Evolutionary conservation across 1,140 invertebrate species (phyloP).

Genomic region (Aricia agestis): DNA sequence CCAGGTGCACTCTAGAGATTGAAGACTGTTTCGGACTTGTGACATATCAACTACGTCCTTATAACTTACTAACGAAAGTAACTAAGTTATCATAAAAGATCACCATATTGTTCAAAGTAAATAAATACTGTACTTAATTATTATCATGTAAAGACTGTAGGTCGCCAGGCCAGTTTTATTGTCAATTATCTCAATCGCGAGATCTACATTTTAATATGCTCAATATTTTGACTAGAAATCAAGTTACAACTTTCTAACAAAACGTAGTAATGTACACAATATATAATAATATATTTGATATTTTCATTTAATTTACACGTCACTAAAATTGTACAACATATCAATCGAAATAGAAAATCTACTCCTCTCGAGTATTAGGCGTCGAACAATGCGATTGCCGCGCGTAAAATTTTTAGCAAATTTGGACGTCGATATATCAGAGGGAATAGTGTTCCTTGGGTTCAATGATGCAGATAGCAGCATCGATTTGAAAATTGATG

Average conservation of each 20-base stretch:
- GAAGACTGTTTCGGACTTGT: background rate
- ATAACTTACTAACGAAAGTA: conserved; percentile 34
- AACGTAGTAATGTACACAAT: conserved; percentile 70
- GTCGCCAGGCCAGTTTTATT: conserved; percentile 67
- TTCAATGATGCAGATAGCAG: background rate
- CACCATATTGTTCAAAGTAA: conserved; percentile 40
- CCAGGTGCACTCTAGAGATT: background rate
- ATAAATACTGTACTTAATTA: conserved; percentile 64
- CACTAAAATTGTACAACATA: conserved; percentile 65
- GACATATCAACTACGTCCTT: conserved; percentile 4
- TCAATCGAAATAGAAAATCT: conserved; percentile 52
- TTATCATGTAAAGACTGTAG: conserved; percentile 41
- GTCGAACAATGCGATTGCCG: background rate
- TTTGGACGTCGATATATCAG: background rate
- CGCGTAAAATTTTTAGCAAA: background rate
- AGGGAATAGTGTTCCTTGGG: background rate
- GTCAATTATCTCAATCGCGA: conserved; percentile 66
- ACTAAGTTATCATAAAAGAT: conserved; percentile 33
- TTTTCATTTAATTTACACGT: conserved; percentile 65
- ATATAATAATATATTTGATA: conserved; percentile 43
- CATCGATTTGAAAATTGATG: too few species aligned
- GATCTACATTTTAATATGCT: conserved; percentile 73
- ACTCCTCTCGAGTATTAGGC: conserved; percentile 10
- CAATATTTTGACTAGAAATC: conserved; percentile 76
- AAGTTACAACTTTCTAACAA: conserved; percentile 72